These are phyloP conservation scores for Eumeta japonica DNA, from an alignment of 1,140 invertebrate genomes.

Conservation along the genomic window DNA sequence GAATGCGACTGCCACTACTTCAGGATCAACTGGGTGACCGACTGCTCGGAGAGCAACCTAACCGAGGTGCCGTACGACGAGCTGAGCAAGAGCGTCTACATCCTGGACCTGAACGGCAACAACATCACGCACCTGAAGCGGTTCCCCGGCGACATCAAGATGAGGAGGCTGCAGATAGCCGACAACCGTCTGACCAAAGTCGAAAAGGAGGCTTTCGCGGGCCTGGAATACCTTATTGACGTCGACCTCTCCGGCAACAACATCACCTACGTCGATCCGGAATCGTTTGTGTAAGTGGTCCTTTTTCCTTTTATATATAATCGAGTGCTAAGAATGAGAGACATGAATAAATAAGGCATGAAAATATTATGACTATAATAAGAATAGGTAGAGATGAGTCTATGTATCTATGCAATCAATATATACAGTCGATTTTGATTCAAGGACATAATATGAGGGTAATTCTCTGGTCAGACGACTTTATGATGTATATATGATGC, in stretches of 20 bases:
- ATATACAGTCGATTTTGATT: no score
- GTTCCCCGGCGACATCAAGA: constrained; percentile 66
- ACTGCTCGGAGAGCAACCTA: constrained; percentile 74
- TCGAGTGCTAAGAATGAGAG: no score
- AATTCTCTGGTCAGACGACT: not conserved
- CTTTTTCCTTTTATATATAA: no score
- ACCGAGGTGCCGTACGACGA: constrained; percentile 67
- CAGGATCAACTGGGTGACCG: constrained; percentile 74
- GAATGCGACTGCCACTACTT: constrained; percentile 76
- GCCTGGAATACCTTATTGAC: constrained; percentile 66
- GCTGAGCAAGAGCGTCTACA: constrained; percentile 68
- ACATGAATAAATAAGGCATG: constrained; percentile 3
- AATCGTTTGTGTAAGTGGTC: constrained; percentile 66
- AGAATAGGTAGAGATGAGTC: not conserved
- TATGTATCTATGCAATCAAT: not conserved
- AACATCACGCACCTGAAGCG: constrained; percentile 60
- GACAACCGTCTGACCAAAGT: constrained; percentile 64
- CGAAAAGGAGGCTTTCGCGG: constrained; percentile 62
- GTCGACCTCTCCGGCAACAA: constrained; percentile 68
- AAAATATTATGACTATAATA: not conserved
- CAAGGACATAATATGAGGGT: no score
- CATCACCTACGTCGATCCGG: constrained; percentile 64
- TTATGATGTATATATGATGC: no score
- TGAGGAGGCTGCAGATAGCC: constrained; percentile 69
- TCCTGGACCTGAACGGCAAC: constrained; percentile 71